phyloP scores from a whole-genome alignment of 2,888 invertebrate genomes.

The Exocentrus adspersus region DNA sequence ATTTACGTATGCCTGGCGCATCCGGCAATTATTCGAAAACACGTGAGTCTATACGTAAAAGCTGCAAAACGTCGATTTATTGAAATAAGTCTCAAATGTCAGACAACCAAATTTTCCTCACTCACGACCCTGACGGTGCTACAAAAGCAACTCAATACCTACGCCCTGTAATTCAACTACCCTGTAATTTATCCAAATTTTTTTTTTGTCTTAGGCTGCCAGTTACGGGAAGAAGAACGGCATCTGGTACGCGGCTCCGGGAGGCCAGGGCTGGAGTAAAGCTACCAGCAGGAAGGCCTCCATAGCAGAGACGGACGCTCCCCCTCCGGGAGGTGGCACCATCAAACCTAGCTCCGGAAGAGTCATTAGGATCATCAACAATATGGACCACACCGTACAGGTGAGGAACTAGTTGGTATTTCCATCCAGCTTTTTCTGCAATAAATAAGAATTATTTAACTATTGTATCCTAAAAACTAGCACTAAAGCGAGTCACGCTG shows the following conservation, averaged over 20 bases:
- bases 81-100: too few species aligned
- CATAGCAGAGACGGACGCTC: slow-evolving; percentile 83
- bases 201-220: slow-evolving; percentile 78
- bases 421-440: too few species aligned
- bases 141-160: too few species aligned
- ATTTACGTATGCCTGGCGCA: not conserved
- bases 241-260: slow-evolving; percentile 81
- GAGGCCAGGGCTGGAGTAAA: slow-evolving; percentile 71
- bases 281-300: slow-evolving; percentile 82
- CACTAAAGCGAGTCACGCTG: too few species aligned
- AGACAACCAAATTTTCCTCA: too few species aligned
- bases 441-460: too few species aligned
- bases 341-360: slow-evolving; percentile 84
- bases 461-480: too few species aligned
- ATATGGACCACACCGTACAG: slow-evolving; percentile 91
- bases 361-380: slow-evolving; percentile 93
- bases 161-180: too few species aligned
- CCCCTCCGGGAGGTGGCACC: slow-evolving; percentile 69
- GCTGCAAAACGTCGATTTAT: not conserved
- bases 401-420: slow-evolving; percentile 66
- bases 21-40: not conserved
- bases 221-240: slow-evolving; percentile 93
- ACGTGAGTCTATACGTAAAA: not conserved
- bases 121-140: too few species aligned
- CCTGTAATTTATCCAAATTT: too few species aligned